Evolutionary conservation across 2,797 vertebrate species (phyloP).

Genomic region (Gymnopithys bicolor): DNA sequence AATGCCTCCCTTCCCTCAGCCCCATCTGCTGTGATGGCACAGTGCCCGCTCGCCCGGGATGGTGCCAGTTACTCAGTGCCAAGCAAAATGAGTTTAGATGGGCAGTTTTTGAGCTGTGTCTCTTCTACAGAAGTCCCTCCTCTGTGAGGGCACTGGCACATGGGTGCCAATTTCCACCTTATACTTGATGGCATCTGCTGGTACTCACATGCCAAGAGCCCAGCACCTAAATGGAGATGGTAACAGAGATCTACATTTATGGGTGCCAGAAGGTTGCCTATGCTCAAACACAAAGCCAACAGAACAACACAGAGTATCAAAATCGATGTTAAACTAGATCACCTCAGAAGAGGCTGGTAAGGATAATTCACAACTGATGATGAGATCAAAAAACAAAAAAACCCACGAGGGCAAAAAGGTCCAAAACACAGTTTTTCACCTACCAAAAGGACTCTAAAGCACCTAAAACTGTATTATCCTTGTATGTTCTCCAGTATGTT

Average conservation of each 20-base stretch:
- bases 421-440: background rate
- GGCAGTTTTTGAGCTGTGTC: background rate
- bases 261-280: background rate
- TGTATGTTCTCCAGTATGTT: rapidly evolving
- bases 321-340: background rate
- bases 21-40: conserved; percentile 21
- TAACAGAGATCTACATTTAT: background rate
- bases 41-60: rapidly evolving
- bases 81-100: conserved; percentile 45
- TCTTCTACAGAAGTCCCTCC: background rate
- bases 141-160: background rate
- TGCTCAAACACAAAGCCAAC: background rate
- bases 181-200: background rate
- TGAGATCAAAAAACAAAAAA: background rate
- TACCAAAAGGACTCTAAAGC: background rate
- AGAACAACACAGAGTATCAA: background rate
- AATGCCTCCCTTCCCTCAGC: background rate
- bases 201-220: background rate
- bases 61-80: background rate
- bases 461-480: background rate
- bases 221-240: background rate
- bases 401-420: rapidly evolving
- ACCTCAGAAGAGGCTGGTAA: background rate
- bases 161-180: background rate
- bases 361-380: background rate